Evolutionary conservation across 2,888 invertebrate genomes (phyloP).

Genomic region (Diplazon laetatorius): DNA sequence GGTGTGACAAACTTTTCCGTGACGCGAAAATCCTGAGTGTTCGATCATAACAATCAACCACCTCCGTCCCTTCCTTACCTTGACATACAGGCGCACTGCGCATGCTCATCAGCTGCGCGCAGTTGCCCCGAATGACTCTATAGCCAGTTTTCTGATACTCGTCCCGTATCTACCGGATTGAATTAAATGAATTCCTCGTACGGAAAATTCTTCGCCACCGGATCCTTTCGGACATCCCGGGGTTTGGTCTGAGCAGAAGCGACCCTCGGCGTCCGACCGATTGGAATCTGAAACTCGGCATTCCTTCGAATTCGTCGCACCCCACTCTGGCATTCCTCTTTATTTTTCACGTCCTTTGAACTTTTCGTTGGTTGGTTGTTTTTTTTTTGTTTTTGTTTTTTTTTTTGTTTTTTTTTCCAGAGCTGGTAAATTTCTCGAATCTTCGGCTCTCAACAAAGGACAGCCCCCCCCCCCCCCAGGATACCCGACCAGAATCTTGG

Average conservation of each 20-base stretch:
- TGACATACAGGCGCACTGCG: too few relatives aligned
- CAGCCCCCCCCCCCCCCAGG: not conserved
- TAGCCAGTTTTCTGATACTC: too few relatives aligned
- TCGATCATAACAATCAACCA: too few relatives aligned
- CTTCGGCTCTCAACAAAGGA: slow-evolving; percentile 13
- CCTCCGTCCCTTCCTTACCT: too few relatives aligned
- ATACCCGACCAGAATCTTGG: not conserved
- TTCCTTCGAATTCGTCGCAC: slow-evolving; percentile 1
- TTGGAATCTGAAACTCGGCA: slow-evolving; percentile 4
- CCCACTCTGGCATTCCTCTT: slow-evolving; percentile 21
- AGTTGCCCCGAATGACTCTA: not conserved
- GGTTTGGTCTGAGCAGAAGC: not conserved
- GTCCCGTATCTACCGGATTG: not conserved
- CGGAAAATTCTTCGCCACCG: not conserved
- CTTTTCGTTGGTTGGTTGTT: not conserved
- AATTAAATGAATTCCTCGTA: not conserved
- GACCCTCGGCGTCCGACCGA: not conserved
- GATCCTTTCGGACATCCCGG: not conserved
- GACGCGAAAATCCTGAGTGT: too few relatives aligned
- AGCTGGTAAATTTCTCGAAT: slow-evolving; percentile 19
- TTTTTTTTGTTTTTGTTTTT: too few relatives aligned
- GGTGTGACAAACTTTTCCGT: too few relatives aligned
- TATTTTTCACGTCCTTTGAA: slow-evolving; percentile 2
- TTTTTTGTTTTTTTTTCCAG: too few relatives aligned
- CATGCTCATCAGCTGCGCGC: too few relatives aligned